These are phyloP conservation scores for Ceramica pisi DNA, from an alignment of 2,888 invertebrate genomes.

Conservation along the genomic window DNA sequence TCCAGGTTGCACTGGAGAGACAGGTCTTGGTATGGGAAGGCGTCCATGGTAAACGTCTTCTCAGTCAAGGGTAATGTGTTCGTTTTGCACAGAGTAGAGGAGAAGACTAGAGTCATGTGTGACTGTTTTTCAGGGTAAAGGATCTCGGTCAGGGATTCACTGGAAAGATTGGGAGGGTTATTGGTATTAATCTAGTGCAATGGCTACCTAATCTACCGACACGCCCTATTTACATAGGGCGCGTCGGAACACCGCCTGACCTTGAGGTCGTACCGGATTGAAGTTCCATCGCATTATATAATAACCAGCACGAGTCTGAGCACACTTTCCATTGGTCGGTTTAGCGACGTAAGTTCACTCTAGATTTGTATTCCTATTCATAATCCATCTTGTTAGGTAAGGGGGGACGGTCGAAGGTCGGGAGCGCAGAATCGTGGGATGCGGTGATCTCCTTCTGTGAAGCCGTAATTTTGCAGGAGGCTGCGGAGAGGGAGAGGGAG, in stretches of 20 bases:
- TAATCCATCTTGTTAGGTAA: no score
- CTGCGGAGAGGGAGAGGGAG: no score
- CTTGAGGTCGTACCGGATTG: not conserved
- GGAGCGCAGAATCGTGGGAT: no score
- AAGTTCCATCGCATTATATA: no score
- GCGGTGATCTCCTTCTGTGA: no score
- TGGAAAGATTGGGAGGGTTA: conserved; percentile 66
- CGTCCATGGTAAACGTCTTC: conserved; percentile 65
- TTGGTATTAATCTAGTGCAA: not conserved
- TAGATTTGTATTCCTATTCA: no score
- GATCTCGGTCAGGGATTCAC: conserved; percentile 77
- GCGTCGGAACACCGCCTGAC: not conserved
- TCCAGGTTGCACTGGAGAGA: conserved; percentile 84
- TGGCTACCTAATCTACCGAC: not conserved
- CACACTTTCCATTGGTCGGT: no score
- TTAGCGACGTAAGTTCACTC: no score
- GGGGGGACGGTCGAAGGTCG: no score
- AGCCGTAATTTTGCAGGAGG: no score
- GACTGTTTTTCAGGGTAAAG: conserved; percentile 50
- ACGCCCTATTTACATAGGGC: not conserved
- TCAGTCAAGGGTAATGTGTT: conserved; percentile 50
- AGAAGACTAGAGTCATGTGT: conserved; percentile 42
- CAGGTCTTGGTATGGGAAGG: conserved; percentile 74
- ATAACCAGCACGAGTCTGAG: no score
- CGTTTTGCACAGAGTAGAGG: conserved; percentile 40